Evolutionary conservation across 2,797 vertebrate species (phyloP), one percentile per base, ranked within the genome.

Genomic region (Microctenopoma steveboyesi): DNA sequence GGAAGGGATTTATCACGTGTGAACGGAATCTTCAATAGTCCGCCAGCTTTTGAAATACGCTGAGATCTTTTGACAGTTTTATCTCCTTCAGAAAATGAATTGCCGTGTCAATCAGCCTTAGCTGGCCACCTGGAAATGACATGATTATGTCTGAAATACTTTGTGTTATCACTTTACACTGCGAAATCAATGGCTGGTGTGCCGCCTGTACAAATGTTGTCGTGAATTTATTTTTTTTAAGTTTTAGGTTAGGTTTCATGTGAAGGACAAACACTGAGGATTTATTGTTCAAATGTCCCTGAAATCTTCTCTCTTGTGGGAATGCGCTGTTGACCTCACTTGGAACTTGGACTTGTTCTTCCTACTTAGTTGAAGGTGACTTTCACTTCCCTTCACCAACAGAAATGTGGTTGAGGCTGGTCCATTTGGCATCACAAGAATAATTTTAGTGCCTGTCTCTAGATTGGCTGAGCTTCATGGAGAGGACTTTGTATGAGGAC

Each of bases 31-130:
- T 80, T 79, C 69, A 70, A 78, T 61, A 65, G 63, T 57, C 57
- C 60, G 45, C 15, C 1, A 18, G 53, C 64, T 82, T 87, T 78
- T 77, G 70, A 86, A 86, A 84, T 47, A 53, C 64, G 59, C n/a
- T 2, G 35, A 68, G 77, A 74, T 79, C 35, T 72, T 83, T 40
- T 78, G 84, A 67, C 79, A 76, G 83, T 81, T 87, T 87, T 60
- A 84, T 86, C 84, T 65, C 65, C 64, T 63, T 35, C 43, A 51
- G 64, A 79, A 84, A 86, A 82, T 74, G 73, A 88, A 83, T 56
- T 71, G 45, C 30, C 54, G 50, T 88, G 86, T 86, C 87, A 85
- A 60, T 89, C 79, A 88, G 87, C 61, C 74, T 88, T 90, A 87
- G 68, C 61, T 14, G 62, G 76, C 55, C 69, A 76, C 79, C 70